Conservation (phyloP, 2,797 vertebrate genomes). For the Pseudomugil gertrudae region DNA sequence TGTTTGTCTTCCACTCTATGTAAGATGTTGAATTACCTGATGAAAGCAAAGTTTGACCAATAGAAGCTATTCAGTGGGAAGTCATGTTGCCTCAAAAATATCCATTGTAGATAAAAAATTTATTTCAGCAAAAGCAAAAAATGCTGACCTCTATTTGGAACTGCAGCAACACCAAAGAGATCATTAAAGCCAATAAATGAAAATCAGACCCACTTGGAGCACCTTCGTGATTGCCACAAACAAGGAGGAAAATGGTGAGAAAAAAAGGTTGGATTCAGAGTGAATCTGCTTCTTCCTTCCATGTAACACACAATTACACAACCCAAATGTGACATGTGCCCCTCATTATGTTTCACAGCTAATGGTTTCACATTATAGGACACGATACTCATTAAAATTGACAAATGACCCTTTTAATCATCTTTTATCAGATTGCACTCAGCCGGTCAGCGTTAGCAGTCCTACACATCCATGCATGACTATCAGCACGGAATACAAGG, state of each 20-base stretch:
- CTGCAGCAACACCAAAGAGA: not conserved
- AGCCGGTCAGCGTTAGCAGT: slow-evolving; percentile 24
- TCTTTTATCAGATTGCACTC: slow-evolving; percentile 40
- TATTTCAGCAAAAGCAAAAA: not conserved
- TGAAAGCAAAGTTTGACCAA: slow-evolving; percentile 1
- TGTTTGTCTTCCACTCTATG: too few relatives aligned
- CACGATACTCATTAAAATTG: slow-evolving; percentile 39
- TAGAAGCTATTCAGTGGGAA: not conserved
- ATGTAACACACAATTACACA: slow-evolving; percentile 22
- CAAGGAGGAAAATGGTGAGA: not conserved
- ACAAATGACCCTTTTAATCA: slow-evolving; percentile 46
- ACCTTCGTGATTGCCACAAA: not conserved
- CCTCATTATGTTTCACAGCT: slow-evolving; percentile 32
- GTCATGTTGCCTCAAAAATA: not conserved
- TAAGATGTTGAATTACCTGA: not conserved
- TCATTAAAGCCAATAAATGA: not conserved
- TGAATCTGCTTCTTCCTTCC: not conserved
- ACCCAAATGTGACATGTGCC: slow-evolving; percentile 17
- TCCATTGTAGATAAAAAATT: not conserved
- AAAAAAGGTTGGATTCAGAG: not conserved
- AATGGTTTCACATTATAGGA: slow-evolving; percentile 6
- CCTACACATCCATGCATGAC: slow-evolving; percentile 38
- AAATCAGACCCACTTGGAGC: not conserved
- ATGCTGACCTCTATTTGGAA: not conserved
- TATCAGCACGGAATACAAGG: slow-evolving; percentile 24